phyloP scores from a whole-genome alignment of 2,113 vertebrate genomes.

The Electrona antarctica region DNA sequence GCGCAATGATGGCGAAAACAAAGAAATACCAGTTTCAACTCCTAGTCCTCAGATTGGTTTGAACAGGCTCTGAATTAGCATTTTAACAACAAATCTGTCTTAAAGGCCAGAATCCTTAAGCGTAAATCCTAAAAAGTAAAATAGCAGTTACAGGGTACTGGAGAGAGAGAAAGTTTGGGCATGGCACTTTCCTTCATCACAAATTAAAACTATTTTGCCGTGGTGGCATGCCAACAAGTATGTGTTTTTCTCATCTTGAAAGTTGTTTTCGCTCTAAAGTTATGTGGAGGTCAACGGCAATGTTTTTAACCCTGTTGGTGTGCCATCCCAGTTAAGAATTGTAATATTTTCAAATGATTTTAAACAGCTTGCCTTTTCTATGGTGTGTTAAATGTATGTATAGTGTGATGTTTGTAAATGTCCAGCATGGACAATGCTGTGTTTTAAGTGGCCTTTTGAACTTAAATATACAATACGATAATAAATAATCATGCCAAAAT shows the following conservation, averaged over 20 bases:
- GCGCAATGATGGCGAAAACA: constrained; percentile 44
- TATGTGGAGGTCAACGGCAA: background rate
- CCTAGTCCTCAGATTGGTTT: background rate
- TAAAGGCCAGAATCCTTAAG: background rate
- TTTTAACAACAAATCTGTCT: constrained; percentile 30
- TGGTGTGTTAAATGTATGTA: constrained; percentile 36
- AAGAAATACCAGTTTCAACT: constrained; percentile 13
- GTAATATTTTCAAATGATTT: constrained; percentile 18
- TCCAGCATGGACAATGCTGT: constrained; percentile 47
- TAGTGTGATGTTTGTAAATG: constrained; percentile 48
- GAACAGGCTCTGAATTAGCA: constrained; percentile 12
- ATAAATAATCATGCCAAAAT: constrained; percentile 63
- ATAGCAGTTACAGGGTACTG: background rate
- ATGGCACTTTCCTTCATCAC: constrained; percentile 42
- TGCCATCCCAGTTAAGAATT: constrained; percentile 10
- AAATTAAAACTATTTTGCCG: constrained; percentile 16
- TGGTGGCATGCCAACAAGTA: constrained; percentile 24
- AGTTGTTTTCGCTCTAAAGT: background rate
- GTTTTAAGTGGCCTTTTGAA: constrained; percentile 71
- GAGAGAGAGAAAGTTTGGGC: background rate
- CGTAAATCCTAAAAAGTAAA: background rate
- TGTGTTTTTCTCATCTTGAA: constrained; percentile 1
- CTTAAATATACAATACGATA: constrained; percentile 56
- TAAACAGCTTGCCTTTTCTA: constrained; percentile 28
- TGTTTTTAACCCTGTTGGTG: constrained; percentile 5